Base-by-base conservation (phyloP, 37 sponge, comb jelly and placozoan genomes). In the Geodia barretti region DNA sequence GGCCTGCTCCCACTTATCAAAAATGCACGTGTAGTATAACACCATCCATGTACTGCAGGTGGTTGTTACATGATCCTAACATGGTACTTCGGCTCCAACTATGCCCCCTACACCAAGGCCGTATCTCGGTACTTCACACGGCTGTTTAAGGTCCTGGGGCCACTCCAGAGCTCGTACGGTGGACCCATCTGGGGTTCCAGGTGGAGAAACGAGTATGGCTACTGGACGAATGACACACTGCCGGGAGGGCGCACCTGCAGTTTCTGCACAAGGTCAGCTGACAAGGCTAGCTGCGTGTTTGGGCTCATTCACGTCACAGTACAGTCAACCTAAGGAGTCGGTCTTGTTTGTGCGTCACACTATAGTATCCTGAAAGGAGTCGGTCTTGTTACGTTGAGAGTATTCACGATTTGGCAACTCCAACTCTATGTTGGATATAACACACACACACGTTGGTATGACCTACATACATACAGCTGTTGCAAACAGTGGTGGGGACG, bases 151-250 rank as follows among this genome's bases (percentile, higher is more conserved):
- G 33, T 92, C 36, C 72, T 97, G 19, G 64, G 41, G 0, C 87
- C 92, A 1, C 79, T 97, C 23, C 97, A 93, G 81, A 82, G 77
- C 9, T 5, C 79, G 24, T 62, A 84, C 40, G 97, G 97, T 0
- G 97, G 97, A 0, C 94, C 97, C 17, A 88, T 96, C 82, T 93
- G 92, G 32, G 97, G 91, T 1, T 84, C 93, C 71, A 93, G 93
- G 64, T 39, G 90, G 1, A 93, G 93, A 75, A 94, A 94, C 58
- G 95, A 94, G 68, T 90, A 76, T 60, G 82, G 70, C 21, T 30
- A 31, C 23, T 84, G 80, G 31, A 47, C 36, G 19, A 33, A 41
- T 8, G 77, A 59, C 25, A 28, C 64, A 7, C 14, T 63, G 28
- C 70, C 1, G 79, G 59, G 19, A 24, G 4, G n/a, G 29, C 62